phyloP scores from a whole-genome alignment of 1,140 invertebrate species.

The Brachionus koreanus region DNA sequence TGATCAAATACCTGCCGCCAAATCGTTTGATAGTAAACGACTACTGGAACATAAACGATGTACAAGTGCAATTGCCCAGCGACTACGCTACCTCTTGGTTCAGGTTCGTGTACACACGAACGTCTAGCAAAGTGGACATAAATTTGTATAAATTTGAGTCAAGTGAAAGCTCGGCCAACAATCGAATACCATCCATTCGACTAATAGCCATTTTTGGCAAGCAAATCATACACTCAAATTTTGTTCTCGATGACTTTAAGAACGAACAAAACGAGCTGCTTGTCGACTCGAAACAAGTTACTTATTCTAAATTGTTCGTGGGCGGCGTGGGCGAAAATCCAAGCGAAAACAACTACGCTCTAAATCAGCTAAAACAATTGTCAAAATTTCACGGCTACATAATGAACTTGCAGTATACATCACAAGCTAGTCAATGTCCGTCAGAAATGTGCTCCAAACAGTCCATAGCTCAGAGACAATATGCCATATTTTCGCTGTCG shows the following conservation, averaged over 20 bases:
- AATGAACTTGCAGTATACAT: constrained; percentile 37
- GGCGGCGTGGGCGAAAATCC: constrained; percentile 17
- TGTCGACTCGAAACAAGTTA: neutral
- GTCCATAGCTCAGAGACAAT: neutral
- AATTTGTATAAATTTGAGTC: constrained; percentile 22
- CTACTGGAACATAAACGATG: constrained; percentile 38
- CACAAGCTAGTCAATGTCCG: neutral
- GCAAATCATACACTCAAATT: constrained; percentile 15
- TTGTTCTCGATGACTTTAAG: neutral
- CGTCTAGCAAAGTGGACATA: neutral
- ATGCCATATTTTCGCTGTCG: constrained; percentile 23
- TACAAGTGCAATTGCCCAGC: constrained; percentile 18
- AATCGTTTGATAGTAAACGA: constrained; percentile 32
- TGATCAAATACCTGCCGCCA: neutral
- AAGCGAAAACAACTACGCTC: neutral
- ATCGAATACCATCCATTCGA: constrained; percentile 8
- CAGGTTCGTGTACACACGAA: constrained; percentile 9
- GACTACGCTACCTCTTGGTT: constrained; percentile 30
- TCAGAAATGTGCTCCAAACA: neutral
- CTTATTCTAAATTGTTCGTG: constrained; percentile 15
- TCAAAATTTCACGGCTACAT: constrained; percentile 38
- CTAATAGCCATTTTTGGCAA: neutral
- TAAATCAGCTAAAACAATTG: neutral
- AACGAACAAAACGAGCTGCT: neutral
- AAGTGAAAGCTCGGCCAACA: neutral